A percentile compares a stretch with the other conserved stretches of the same genome.
Conservation (phyloP, 2,888 invertebrate genomes). For the Chromoteleia sp. region DNA sequence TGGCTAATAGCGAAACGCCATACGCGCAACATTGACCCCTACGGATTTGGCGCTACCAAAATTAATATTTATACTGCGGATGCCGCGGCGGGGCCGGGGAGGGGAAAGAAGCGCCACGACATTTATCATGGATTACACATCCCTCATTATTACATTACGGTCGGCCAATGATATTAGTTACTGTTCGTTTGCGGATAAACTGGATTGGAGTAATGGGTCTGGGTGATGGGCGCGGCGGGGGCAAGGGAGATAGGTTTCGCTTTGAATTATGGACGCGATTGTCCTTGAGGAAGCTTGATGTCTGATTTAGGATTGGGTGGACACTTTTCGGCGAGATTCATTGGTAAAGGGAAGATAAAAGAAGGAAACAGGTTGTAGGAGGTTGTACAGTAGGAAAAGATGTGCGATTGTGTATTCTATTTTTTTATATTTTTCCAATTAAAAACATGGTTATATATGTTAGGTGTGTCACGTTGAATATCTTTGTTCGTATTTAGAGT, state of each 20-base stretch:
- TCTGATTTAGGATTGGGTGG: background rate
- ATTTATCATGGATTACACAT: constrained; percentile 67
- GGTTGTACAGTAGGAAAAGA: too few species aligned
- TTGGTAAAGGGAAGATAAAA: too few species aligned
- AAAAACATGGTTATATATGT: too few species aligned
- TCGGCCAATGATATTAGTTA: constrained; percentile 59
- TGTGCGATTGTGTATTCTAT: too few species aligned
- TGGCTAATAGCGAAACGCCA: constrained; percentile 74
- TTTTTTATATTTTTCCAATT: too few species aligned
- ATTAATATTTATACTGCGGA: constrained; percentile 69
- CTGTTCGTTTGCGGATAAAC: constrained; percentile 50
- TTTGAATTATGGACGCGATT: constrained; percentile 6
- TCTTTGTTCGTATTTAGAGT: too few species aligned
- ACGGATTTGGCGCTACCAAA: constrained; percentile 62
- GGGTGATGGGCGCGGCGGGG: too few species aligned
- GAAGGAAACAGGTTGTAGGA: too few species aligned
- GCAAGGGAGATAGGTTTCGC: background rate
- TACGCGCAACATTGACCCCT: constrained; percentile 67
- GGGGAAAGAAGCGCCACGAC: constrained; percentile 24
- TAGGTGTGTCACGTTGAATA: too few species aligned
- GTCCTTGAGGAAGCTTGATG: background rate
- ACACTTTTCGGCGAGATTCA: too few species aligned
- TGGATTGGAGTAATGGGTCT: constrained; percentile 8
- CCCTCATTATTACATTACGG: constrained; percentile 65
- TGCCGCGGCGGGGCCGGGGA: constrained; percentile 13